Conservation (phyloP, 2,888 invertebrate genomes). For the Andricus curvator region DNA sequence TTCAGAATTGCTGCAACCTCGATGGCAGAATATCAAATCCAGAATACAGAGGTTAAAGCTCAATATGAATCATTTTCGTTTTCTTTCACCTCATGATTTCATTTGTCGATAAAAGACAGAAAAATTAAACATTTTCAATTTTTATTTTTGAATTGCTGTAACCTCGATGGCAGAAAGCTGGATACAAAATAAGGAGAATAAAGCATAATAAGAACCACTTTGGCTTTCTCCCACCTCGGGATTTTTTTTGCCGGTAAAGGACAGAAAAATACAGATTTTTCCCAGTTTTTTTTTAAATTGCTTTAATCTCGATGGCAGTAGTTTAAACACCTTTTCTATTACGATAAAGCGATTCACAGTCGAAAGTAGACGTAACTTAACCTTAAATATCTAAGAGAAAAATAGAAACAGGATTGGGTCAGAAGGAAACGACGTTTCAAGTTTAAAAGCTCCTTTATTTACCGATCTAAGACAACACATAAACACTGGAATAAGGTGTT, state of each 20-base stretch:
- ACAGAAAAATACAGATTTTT: neutral
- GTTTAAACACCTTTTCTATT: neutral
- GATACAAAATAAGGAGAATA: no score
- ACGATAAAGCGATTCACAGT: constrained; percentile 16
- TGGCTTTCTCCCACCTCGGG: neutral
- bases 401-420: constrained; percentile 54
- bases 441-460: constrained; percentile 60
- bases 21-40: no score
- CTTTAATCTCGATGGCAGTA: no score
- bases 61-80: constrained; percentile 19
- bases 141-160: no score
- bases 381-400: neutral
- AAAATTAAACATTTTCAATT: no score
- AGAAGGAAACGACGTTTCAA: constrained; percentile 53
- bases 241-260: no score
- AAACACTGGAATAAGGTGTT: constrained; percentile 44
- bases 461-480: constrained; percentile 53
- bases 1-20: no score
- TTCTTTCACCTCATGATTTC: no score
- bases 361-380: constrained; percentile 41
- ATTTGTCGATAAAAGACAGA: no score
- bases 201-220: no score
- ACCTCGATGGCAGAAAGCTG: no score
- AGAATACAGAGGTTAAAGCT: neutral
- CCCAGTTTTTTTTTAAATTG: constrained; percentile 1